These are phyloP conservation scores for Ophion slaviceki DNA, from an alignment of 2,888 invertebrate genomes.

Conservation along the genomic window DNA sequence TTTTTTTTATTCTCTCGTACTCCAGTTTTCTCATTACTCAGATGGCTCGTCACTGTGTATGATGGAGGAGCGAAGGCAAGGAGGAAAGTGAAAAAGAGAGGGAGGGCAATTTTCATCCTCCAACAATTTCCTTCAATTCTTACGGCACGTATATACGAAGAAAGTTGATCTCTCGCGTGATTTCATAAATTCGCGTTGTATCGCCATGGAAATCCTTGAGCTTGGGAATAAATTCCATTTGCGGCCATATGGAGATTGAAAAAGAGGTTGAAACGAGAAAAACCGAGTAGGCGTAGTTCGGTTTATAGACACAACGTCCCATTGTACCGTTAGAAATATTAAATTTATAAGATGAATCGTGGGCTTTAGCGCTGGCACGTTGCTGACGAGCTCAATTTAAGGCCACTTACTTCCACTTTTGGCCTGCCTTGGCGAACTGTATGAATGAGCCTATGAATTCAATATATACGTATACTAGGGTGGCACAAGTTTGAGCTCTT, in stretches of 20 bases:
- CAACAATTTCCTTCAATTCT: conserved; percentile 16
- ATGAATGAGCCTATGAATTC: too few species aligned
- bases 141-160: conserved; percentile 7
- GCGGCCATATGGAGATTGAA: not conserved
- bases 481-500: too few species aligned
- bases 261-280: not conserved
- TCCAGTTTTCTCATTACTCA: not conserved
- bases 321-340: conserved; percentile 42
- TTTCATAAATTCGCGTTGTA: conserved; percentile 19
- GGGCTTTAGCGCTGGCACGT: conserved; percentile 13
- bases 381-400: conserved; percentile 8
- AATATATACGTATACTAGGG: too few species aligned
- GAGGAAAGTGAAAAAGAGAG: not conserved
- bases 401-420: conserved; percentile 18
- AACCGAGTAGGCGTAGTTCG: not conserved
- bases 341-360: conserved; percentile 16
- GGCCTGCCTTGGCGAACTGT: not conserved
- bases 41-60: not conserved
- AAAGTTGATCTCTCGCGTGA: conserved; percentile 32
- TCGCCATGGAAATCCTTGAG: not conserved
- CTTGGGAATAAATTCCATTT: conserved; percentile 1
- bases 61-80: not conserved
- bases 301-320: conserved; percentile 1
- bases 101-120: not conserved
- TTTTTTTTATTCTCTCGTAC: not conserved